Percentiles rank a stretch among this genome's conserved stretches.
phyloP scores from a whole-genome alignment of 2,888 invertebrate genomes.

The Metacarcinus magister region DNA sequence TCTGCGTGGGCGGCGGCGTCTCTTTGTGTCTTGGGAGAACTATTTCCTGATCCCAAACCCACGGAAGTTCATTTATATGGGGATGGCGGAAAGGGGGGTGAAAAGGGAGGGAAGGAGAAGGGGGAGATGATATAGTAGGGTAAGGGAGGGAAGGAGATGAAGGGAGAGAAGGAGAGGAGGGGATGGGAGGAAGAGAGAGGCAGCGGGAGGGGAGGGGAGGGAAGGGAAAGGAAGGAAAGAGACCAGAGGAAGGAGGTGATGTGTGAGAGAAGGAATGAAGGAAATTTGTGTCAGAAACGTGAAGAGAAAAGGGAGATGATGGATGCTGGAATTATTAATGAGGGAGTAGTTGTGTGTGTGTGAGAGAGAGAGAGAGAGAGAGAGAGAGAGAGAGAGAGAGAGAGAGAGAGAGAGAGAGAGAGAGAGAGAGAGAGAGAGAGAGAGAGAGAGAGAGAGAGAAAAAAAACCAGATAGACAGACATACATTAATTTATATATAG shows the following conservation, averaged over 20 bases:
- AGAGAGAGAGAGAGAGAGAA: neutral
- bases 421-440: neutral
- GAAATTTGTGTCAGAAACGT: neutral
- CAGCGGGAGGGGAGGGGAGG: too few species aligned
- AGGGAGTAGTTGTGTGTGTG: neutral
- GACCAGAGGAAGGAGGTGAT: neutral
- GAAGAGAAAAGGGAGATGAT: neutral
- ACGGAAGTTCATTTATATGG: neutral
- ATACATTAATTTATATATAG: neutral
- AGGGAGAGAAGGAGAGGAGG: neutral
- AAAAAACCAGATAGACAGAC: neutral
- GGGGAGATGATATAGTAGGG: neutral
- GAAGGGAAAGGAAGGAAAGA: neutral
- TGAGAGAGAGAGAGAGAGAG: neutral
- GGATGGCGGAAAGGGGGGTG: neutral
- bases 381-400: neutral
- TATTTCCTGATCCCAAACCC: conserved; percentile 5
- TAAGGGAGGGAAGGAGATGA: neutral
- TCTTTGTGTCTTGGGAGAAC: conserved; percentile 17
- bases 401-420: neutral
- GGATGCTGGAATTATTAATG: neutral
- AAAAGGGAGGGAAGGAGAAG: neutral
- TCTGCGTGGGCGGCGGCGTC: neutral
- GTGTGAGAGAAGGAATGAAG: neutral
- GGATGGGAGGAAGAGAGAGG: neutral